These are phyloP conservation scores for Pangasius sanitwongsei DNA, from an alignment of 2,797 vertebrate genomes.

Conservation along the genomic window DNA sequence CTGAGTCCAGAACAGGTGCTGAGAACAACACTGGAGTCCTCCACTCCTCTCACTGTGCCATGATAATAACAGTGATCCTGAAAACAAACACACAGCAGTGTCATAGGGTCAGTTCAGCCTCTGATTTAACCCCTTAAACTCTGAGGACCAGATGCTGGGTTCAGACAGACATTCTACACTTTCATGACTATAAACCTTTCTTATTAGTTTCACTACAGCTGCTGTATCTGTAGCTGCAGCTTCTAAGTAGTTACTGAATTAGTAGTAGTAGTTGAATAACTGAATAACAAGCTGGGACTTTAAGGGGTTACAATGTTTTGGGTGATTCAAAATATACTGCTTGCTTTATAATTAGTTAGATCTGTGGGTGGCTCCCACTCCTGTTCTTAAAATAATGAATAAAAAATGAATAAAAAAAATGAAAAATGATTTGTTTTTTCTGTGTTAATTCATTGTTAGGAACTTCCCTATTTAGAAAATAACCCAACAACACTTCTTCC, in stretches of 20 bases:
- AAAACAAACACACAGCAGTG: conserved; percentile 40
- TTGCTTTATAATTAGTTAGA: neutral
- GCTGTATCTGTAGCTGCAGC: neutral
- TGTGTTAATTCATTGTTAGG: too few relatives aligned
- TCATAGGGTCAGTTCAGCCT: neutral
- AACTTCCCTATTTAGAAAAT: neutral
- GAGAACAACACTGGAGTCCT: conserved; percentile 82
- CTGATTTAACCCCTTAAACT: neutral
- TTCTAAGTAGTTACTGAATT: neutral
- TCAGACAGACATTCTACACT: neutral
- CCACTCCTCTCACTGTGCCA: conserved; percentile 76
- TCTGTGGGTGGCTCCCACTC: neutral
- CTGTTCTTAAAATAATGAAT: neutral
- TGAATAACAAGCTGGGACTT: neutral
- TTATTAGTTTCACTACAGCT: neutral
- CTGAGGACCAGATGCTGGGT: neutral
- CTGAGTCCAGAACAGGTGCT: conserved; percentile 90
- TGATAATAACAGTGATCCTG: conserved; percentile 96
- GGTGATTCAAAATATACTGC: neutral
- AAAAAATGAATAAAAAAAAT: too few relatives aligned
- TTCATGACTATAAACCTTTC: neutral
- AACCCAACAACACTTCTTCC: neutral
- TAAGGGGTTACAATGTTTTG: neutral
- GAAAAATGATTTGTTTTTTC: neutral
- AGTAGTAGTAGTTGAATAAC: neutral